These are phyloP conservation scores for Urosaurus nigricauda DNA, from an alignment of 2,797 vertebrate genomes.

Conservation along the genomic window DNA sequence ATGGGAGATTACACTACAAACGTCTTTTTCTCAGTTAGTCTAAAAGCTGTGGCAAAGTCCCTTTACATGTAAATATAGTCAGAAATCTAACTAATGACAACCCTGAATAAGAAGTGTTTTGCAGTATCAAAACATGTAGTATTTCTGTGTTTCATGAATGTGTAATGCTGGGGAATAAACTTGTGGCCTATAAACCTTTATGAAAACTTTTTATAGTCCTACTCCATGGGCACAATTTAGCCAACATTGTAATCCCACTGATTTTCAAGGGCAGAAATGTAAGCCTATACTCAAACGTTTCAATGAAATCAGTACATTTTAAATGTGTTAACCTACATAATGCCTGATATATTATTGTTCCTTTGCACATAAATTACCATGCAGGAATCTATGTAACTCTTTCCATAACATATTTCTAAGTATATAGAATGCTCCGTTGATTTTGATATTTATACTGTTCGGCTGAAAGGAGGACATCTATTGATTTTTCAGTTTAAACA, in stretches of 20 bases:
- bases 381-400: not conserved
- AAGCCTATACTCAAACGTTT: not conserved
- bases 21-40: too few species aligned
- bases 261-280: not conserved
- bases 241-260: not conserved
- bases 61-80: too few species aligned
- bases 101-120: not conserved
- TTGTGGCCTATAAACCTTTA: not conserved
- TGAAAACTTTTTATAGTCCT: not conserved
- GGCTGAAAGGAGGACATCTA: conserved; percentile 69
- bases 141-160: not conserved
- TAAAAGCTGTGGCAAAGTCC: too few species aligned
- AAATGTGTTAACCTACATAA: not conserved
- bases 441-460: conserved; percentile 24
- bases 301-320: not conserved
- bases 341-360: not conserved
- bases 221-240: not conserved
- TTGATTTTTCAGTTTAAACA: conserved; percentile 72
- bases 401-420: not conserved
- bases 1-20: too few species aligned
- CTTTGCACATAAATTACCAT: not conserved
- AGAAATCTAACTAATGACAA: not conserved
- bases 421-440: not conserved
- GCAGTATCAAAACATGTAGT: not conserved
- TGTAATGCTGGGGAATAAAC: not conserved